phyloP scores from a whole-genome alignment of 2,113 vertebrate genomes.

The Tiliqua scincoides region DNA sequence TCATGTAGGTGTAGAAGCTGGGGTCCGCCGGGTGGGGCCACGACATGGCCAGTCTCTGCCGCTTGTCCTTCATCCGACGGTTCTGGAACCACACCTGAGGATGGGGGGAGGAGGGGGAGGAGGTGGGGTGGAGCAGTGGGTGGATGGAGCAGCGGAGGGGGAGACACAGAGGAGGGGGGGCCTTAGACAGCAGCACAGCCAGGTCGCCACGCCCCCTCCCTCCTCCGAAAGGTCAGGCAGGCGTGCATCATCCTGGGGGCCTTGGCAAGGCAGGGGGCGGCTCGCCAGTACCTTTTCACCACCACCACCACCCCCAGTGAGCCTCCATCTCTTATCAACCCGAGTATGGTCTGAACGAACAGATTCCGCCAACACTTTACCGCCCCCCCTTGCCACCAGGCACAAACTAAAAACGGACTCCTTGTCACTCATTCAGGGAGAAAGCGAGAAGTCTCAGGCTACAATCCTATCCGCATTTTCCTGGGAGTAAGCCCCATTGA shows the following conservation, averaged over 20 bases:
- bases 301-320: conserved; percentile 21
- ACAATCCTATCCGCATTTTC: too few relatives aligned
- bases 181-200: neutral
- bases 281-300: conserved; percentile 44
- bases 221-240: neutral
- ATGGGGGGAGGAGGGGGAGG: neutral
- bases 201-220: neutral
- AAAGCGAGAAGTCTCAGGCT: too few relatives aligned
- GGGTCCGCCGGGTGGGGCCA: conserved; percentile 99
- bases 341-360: neutral
- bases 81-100: conserved; percentile 96
- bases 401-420: too few relatives aligned
- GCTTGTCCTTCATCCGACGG: conserved; percentile 95
- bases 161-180: too few relatives aligned
- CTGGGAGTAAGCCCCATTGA: too few relatives aligned
- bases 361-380: too few relatives aligned
- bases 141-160: neutral
- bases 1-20: conserved; percentile 99
- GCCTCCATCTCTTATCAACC: neutral
- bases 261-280: neutral
- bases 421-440: too few relatives aligned
- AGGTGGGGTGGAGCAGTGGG: neutral
- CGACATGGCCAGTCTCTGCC: conserved; percentile 97
- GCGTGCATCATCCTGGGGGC: neutral
- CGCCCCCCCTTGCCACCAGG: too few relatives aligned